Base-by-base conservation (phyloP, 2,113 vertebrate genomes). In the Porphyrio hochstetteri region DNA sequence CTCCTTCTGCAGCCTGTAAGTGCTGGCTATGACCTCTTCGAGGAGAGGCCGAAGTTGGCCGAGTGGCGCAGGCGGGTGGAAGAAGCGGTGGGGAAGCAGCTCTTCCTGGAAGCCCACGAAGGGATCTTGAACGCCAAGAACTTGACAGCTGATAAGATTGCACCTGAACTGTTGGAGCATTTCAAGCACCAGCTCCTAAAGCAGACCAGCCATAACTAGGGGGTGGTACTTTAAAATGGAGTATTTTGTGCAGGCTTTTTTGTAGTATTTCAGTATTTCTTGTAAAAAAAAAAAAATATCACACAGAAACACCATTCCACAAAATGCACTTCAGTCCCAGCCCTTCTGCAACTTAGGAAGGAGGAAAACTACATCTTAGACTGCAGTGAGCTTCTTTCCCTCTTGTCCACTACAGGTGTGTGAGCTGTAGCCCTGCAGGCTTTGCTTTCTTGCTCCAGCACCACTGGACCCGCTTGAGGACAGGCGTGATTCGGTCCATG, bases 1-100 rank as follows among this genome's bases (percentile, higher is more conserved):
- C 78, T 33, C 48, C 48, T 48, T 48, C 78, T 79, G n/a, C 93
- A 99, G 99, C 98, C 98, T 8, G 36, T 98, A 5, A 97, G 95
- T 67, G 56, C 92, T 24, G 98, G 98, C 5, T 64, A 98, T 5
- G n/a, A 98, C 31, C 83, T 97, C 48, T 98, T 99, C 7, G 96
- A 97, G 29, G 97, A 92, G 28, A 97, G 96, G 8, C 98, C 98
- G 0, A 97, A 94, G 91, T 92, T 99, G 23, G 76, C 6, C 0
- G 98, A 97, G 44, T 99, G 99, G 99, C 98, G 97, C 50, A 83
- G 96, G 3, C 60, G 98, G 3, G 98, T 99, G 92, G 98, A 98
- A 67, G 93, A 97, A 28, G 97, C 90, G 0, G 29, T 99, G 21
- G 98, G 98, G 1, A 95, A 93, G 64, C 94, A 98, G 52, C 95